Conservation (phyloP, 2,888 invertebrate species). For the Phania funesta region DNA sequence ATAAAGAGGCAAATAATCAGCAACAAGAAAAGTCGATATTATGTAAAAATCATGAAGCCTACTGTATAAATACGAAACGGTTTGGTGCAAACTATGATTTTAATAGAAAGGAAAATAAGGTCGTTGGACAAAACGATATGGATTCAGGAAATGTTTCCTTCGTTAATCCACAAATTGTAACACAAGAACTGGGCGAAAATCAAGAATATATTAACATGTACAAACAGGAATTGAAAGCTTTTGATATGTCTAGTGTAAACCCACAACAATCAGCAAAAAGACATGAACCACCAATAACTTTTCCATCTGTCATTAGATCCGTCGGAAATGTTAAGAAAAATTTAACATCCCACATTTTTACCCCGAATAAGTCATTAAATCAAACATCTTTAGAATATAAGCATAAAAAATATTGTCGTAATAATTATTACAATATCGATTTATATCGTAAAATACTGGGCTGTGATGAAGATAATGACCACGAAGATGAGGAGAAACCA, state of each 20-base stretch:
- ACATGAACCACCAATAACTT: background rate
- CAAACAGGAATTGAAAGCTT: background rate
- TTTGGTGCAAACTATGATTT: background rate
- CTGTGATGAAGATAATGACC: slow-evolving; percentile 70
- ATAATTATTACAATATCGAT: slow-evolving; percentile 68
- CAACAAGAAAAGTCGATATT: background rate
- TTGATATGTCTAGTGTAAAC: background rate
- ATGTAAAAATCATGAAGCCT: background rate
- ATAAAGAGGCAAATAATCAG: background rate
- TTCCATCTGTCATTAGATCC: slow-evolving; percentile 76
- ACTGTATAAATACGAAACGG: background rate
- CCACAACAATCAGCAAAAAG: background rate
- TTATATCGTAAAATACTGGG: slow-evolving; percentile 74
- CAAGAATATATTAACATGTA: background rate
- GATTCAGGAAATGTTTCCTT: background rate
- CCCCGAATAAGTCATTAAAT: slow-evolving; percentile 18
- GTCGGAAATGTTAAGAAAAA: slow-evolving; percentile 77
- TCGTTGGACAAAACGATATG: background rate
- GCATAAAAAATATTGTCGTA: slow-evolving; percentile 50
- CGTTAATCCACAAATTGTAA: background rate
- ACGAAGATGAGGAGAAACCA: slow-evolving; percentile 47
- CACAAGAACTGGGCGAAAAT: background rate
- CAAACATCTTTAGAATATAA: slow-evolving; percentile 29
- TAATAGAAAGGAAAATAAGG: background rate
- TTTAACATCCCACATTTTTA: slow-evolving; percentile 56